Evolutionary conservation across 2,888 invertebrate genomes (phyloP), one percentile per base, ranked within the genome.

Genomic region (Panzeria rudis): DNA sequence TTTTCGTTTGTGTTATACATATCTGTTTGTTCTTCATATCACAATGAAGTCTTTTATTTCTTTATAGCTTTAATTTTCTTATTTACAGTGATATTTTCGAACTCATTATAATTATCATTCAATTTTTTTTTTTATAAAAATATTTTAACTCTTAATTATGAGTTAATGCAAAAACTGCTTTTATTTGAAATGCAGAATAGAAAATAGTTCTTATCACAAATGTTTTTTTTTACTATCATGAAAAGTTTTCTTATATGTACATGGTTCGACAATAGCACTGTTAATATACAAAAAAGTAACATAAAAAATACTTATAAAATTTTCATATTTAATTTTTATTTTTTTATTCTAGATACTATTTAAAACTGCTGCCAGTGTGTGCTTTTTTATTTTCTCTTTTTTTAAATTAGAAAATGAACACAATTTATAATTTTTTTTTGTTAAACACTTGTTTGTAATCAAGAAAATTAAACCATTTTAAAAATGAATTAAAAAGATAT

Each of bases 351-450:
- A 86, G 87, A 83, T 86, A 87, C 86, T 69, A 77, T 86, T 83
- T 82, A 86, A 82, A 85, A 79, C 82, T 69, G 86, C 86, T 85
- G 87, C 88, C 87, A 88, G 86, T 87, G 87, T 86, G 88, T 85
- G 87, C 87, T 87, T 86, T 84, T 84, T 86, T 71, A 80, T 86
- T 81, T 75, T 83, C 68, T 83, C 62, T 64, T 79, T 64, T 79
- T 64, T 68, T 23, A 85, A 76, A 83, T 84, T 76, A 78, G 82
- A 85, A 85, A 79, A 78, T 75, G 32, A 79, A 82, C 35, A 81
- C 72, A 83, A 75, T 56, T 66, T 76, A 56, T 56, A 68, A 59
- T 35, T 38, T 7, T 54, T 52, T 52, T 47, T 61, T 72, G 20
- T 50, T n/a, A n/a, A 52, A 77, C 79, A 56, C 35, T 54, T n/a